These are phyloP conservation scores for Theodoxus fluviatilis DNA, from an alignment of 2,888 invertebrate genomes.

Conservation along the genomic window DNA sequence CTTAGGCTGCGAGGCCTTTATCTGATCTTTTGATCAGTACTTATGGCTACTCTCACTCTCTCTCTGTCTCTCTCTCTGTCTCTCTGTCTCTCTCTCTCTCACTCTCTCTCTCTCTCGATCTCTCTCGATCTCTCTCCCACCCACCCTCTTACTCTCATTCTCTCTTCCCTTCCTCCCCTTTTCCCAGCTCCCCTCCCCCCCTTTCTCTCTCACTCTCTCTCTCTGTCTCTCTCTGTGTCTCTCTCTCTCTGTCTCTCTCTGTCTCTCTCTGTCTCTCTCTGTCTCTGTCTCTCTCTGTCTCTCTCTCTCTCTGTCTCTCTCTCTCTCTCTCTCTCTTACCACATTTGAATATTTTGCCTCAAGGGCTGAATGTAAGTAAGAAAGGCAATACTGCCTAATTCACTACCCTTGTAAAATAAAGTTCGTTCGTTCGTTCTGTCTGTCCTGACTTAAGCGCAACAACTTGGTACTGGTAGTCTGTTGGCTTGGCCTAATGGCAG, in stretches of 20 bases:
- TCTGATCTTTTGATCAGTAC: no score
- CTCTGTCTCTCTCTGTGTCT: constrained; percentile 7
- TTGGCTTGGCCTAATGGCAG: no score
- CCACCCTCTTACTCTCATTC: constrained; percentile 8
- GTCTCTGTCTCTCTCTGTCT: neutral
- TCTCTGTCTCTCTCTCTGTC: neutral
- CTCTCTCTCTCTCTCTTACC: constrained; percentile 5
- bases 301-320: neutral
- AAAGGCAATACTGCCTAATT: no score
- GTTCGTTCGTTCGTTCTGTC: no score
- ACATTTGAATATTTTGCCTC: no score
- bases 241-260: constrained; percentile 9
- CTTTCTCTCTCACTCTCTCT: constrained; percentile 17
- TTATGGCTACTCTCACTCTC: neutral
- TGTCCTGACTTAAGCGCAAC: no score
- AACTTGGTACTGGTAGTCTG: no score
- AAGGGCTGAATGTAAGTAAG: no score
- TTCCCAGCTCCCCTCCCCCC: neutral
- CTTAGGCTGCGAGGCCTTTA: no score
- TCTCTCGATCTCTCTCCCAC: constrained; percentile 6
- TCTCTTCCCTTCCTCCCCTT: neutral
- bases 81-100: neutral
- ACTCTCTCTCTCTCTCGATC: neutral
- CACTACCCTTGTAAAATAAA: no score
- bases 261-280: constrained; percentile 9